Conservation (phyloP, 92 coral and sea anemone genomes). For the Metridium senile region DNA sequence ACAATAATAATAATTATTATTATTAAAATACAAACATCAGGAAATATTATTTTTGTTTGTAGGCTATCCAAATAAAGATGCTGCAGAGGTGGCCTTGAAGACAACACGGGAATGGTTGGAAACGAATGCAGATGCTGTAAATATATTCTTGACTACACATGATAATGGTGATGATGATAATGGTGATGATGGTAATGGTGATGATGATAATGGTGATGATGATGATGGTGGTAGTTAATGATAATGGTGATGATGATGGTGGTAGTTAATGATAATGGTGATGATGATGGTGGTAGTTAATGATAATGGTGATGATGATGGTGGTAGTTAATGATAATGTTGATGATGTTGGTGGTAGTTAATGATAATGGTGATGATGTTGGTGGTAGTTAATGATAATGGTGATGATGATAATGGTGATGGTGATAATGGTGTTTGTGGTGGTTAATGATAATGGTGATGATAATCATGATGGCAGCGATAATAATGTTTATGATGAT, state of each 20-base stretch:
- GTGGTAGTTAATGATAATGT: no score
- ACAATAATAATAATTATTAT: no score
- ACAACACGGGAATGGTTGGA: constrained; percentile 80
- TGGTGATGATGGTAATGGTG: not conserved
- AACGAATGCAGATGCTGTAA: constrained; percentile 31
- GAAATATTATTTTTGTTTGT: not conserved
- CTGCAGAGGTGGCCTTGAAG: constrained; percentile 82
- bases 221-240: no score
- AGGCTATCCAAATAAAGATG: constrained; percentile 86
- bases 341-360: no score
- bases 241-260: not conserved
- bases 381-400: no score
- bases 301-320: not conserved
- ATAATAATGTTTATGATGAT: not conserved
- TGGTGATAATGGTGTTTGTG: not conserved
- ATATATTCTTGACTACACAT: not conserved
- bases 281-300: no score
- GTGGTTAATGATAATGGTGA: not conserved
- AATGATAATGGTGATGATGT: not conserved
- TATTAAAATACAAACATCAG: no score
- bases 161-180: not conserved
- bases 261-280: no score
- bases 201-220: not conserved
- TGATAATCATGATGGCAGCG: not conserved
- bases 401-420: not conserved